These are phyloP conservation scores for Mionectes olivaceus DNA, from an alignment of 2,797 vertebrate species.

Conservation along the genomic window DNA sequence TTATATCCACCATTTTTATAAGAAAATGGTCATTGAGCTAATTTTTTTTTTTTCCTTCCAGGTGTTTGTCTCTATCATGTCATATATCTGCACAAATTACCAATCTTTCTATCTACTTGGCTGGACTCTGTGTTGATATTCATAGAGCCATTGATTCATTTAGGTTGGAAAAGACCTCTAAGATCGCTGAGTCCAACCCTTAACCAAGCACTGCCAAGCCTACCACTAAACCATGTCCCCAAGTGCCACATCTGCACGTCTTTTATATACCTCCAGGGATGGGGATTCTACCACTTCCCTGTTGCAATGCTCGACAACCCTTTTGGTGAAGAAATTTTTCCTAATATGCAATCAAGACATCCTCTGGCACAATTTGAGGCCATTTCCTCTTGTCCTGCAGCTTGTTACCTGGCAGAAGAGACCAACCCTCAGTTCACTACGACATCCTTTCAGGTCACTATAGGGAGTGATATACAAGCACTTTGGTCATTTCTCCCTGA, in stretches of 20 bases:
- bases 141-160: not conserved
- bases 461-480: not conserved
- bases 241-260: not conserved
- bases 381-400: not conserved
- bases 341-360: not conserved
- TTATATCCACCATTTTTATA: not conserved
- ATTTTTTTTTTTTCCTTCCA: not conserved
- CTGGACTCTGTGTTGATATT: not conserved
- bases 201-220: not conserved
- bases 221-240: not conserved
- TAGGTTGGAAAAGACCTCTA: not conserved
- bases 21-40: not conserved
- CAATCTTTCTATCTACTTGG: not conserved
- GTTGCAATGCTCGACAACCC: not conserved
- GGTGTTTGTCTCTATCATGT: not conserved
- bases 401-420: not conserved
- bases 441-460: not conserved
- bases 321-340: not conserved
- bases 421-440: accelerated
- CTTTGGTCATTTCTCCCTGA: not conserved
- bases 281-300: not conserved
- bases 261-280: not conserved
- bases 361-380: not conserved
- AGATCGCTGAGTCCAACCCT: not conserved
- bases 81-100: not conserved